phyloP scores from a whole-genome alignment of 2,113 vertebrate species.

The Haemorhous mexicanus region DNA sequence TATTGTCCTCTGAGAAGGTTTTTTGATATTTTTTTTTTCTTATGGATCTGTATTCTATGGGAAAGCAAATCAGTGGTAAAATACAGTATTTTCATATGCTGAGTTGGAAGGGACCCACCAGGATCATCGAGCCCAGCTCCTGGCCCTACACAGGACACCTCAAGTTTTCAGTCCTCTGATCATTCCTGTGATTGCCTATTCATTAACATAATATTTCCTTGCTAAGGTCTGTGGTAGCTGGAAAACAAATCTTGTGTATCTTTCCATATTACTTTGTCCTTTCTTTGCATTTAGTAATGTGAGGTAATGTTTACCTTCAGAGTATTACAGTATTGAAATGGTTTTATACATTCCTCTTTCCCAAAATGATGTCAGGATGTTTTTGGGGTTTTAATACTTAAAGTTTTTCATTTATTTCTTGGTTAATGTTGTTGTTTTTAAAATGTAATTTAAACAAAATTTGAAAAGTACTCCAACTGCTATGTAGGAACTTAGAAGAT shows the following conservation, averaged over 20 bases:
- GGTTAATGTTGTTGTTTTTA: not conserved
- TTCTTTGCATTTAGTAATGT: not conserved
- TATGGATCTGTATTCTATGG: not conserved
- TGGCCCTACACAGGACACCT: not conserved
- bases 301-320: not conserved
- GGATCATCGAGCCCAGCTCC: rapidly evolving
- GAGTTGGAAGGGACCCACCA: not conserved
- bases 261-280: not conserved
- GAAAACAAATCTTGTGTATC: not conserved
- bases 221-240: not conserved
- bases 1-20: not conserved
- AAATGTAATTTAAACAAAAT: not conserved
- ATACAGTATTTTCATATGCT: not conserved
- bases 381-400: not conserved
- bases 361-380: not conserved
- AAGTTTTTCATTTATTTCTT: not conserved
- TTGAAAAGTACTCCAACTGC: not conserved
- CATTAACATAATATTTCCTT: not conserved
- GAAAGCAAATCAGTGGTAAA: not conserved
- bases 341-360: not conserved
- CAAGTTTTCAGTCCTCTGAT: not conserved
- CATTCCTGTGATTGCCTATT: not conserved
- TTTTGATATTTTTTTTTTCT: not conserved
- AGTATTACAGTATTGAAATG: not conserved
- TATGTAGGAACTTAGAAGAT: not conserved